Evolutionary conservation across 2,888 invertebrate species (phyloP), one percentile per base, ranked within the genome.

Genomic region (Isoperla grammatica): DNA sequence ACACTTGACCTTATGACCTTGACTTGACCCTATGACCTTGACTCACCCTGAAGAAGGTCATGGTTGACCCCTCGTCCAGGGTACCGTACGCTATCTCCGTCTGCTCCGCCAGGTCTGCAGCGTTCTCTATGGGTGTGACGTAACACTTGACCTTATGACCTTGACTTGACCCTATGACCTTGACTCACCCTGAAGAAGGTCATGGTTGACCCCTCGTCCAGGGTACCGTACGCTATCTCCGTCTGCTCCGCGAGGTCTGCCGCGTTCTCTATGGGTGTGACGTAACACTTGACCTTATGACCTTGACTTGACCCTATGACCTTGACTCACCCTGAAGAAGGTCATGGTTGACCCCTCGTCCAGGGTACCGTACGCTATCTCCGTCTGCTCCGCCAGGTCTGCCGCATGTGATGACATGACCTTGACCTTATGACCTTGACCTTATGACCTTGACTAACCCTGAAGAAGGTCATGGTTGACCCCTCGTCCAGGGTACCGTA

Each of bases 401-500:
- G 95, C 93, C 0, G 95, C 95, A 70, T 88, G n/a, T n/a, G n/a
- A n/a, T n/a, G n/a, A n/a, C n/a, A 4, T 29, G 29, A 4, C 29
- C 29, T 29, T 29, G 29, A 29, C 29, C 8, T 29, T 29, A 29
- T 29, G 29, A 29, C 29, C 29, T 29, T 29, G 29, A 29, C n/a
- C n/a, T n/a, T n/a, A n/a, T n/a, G n/a, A n/a, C n/a, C n/a, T n/a
- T n/a, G n/a, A 75, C 79, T 78, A 74, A 92, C 93, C 78, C 93
- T 81, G 75, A 99, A 99, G 75, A 99, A 99, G 0, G 94, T 93
- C 93, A 95, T 95, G 0, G 98, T 98, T 19, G 95, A 93, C 0
- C 98, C 98, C 0, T 92, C 90, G 69, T 87, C 88, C 1, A 98
- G 78, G 0, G 96, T 95, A 0, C 98, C 99, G 70, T 98, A 99